A percentile compares a stretch with the other conserved stretches of the same genome.
phyloP scores from a whole-genome alignment of 2,113 vertebrate species.

The Scomber colias region DNA sequence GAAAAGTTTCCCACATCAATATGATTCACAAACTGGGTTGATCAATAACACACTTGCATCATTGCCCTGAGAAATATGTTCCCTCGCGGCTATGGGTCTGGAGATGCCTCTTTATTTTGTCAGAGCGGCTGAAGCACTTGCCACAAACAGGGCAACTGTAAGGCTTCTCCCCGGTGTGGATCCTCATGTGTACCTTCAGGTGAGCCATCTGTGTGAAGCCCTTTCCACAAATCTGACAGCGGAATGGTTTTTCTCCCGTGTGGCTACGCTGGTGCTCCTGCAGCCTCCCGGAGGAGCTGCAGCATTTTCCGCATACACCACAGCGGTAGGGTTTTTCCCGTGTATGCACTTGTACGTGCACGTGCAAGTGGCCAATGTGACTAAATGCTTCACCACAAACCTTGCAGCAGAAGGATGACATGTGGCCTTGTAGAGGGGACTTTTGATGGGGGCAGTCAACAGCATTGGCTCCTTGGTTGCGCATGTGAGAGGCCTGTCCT shows the following conservation, averaged over 20 bases:
- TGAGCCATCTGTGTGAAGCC: constrained; percentile 84
- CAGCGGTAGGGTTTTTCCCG: constrained; percentile 83
- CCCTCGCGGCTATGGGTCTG: constrained; percentile 83
- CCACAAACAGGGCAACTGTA: constrained; percentile 83
- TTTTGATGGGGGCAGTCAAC: constrained; percentile 79
- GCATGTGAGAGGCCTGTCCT: constrained; percentile 73
- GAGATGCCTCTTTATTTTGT: constrained; percentile 84
- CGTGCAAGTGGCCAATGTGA: constrained; percentile 79
- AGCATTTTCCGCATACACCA: constrained; percentile 82
- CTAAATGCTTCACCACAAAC: constrained; percentile 82
- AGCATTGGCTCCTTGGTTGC: constrained; percentile 68
- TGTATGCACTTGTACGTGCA: constrained; percentile 82
- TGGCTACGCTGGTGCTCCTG: constrained; percentile 84
- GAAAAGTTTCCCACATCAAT: constrained; percentile 55
- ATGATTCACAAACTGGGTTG: constrained; percentile 51
- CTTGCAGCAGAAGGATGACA: constrained; percentile 81
- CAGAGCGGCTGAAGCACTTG: constrained; percentile 83
- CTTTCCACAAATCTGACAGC: constrained; percentile 83
- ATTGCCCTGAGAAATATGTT: constrained; percentile 82
- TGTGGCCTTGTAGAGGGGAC: constrained; percentile 76
- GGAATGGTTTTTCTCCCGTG: constrained; percentile 82
- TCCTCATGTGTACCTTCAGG: constrained; percentile 83
- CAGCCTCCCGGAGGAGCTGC: constrained; percentile 80
- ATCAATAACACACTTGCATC: constrained; percentile 49
- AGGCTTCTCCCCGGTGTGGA: constrained; percentile 82